phyloP scores from a whole-genome alignment of 2,113 vertebrate genomes.

The Rhea pennata region DNA sequence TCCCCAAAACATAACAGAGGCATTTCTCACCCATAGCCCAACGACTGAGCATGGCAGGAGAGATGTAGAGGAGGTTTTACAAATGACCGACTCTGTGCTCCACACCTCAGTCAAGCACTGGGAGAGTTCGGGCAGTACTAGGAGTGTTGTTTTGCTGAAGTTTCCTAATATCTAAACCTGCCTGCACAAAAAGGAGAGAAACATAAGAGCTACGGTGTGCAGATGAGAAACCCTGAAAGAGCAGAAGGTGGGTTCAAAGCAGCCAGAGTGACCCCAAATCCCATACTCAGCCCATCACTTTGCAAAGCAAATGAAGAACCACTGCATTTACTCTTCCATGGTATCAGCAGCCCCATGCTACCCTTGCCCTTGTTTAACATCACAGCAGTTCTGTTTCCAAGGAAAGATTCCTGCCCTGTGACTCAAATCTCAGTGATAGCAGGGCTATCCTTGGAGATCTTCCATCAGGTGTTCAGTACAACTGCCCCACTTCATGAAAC shows the following conservation, averaged over 20 bases:
- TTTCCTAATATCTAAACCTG: no score
- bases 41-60: neutral
- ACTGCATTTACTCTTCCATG: neutral
- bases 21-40: neutral
- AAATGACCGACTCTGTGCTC: neutral
- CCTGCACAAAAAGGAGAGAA: no score
- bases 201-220: no score
- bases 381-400: neutral
- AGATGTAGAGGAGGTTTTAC: neutral
- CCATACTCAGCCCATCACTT: neutral
- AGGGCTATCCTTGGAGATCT: neutral
- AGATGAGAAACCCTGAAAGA: neutral
- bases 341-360: neutral
- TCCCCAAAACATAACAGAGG: neutral
- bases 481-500: neutral
- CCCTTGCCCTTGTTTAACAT: neutral
- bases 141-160: neutral
- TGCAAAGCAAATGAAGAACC: neutral
- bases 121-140: neutral
- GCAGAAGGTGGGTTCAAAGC: no score
- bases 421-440: neutral
- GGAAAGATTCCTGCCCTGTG: neutral
- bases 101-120: neutral
- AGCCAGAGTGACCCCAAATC: neutral
- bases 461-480: neutral